A percentile compares a stretch with the other conserved stretches of the same genome.
Conservation (phyloP, 1,140 invertebrate species). For the Lethrus apterus region DNA sequence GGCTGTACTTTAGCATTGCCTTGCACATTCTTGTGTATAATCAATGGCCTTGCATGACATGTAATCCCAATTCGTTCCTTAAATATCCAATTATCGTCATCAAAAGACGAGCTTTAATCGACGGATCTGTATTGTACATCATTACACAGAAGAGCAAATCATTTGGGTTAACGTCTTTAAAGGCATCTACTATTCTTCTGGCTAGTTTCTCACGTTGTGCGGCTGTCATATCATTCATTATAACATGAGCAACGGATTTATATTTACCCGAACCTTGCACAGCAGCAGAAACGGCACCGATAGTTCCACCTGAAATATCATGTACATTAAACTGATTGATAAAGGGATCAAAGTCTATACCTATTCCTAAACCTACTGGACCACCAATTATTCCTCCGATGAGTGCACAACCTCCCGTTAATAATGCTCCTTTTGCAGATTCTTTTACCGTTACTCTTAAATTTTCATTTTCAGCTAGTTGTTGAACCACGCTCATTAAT, state of each 20-base stretch:
- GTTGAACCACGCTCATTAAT: slow-evolving; percentile 6
- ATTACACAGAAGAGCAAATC: too few relatives aligned
- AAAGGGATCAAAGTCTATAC: too few relatives aligned
- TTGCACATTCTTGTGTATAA: too few relatives aligned
- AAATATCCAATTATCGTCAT: too few relatives aligned
- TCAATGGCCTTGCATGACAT: too few relatives aligned
- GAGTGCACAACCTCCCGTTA: slow-evolving; percentile 22
- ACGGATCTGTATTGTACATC: too few relatives aligned
- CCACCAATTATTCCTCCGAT: slow-evolving; percentile 28
- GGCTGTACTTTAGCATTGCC: too few relatives aligned
- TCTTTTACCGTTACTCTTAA: slow-evolving; percentile 24
- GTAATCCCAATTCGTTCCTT: too few relatives aligned
- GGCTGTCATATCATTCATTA: slow-evolving; percentile 27
- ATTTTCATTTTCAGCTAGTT: slow-evolving; percentile 25
- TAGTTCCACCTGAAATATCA: slow-evolving; percentile 24
- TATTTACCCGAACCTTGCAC: slow-evolving; percentile 23
- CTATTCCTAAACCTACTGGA: slow-evolving; percentile 28
- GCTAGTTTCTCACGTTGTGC: slow-evolving; percentile 21
- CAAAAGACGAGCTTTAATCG: too few relatives aligned
- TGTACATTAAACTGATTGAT: too few relatives aligned
- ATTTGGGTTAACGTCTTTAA: slow-evolving; percentile 14
- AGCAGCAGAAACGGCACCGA: slow-evolving; percentile 21
- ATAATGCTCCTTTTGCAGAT: slow-evolving; percentile 27
- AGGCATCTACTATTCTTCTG: slow-evolving; percentile 15
- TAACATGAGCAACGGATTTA: slow-evolving; percentile 27